Percentiles rank a stretch among this genome's conserved stretches.
These are phyloP conservation scores for Drosophila neocordata DNA, from an alignment of 1,140 invertebrate species.

Conservation along the genomic window DNA sequence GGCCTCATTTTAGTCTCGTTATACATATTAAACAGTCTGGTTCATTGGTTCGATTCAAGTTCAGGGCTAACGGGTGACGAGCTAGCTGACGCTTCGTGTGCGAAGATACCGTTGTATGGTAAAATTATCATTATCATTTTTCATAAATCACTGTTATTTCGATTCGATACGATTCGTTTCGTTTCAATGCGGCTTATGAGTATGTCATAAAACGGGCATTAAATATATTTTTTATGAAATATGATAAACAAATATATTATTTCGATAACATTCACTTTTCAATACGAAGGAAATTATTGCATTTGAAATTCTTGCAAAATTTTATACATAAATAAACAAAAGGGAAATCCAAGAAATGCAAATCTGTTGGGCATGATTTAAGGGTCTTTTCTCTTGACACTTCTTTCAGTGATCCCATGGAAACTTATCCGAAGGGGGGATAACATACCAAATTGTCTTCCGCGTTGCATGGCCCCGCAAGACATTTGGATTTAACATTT, in stretches of 20 bases:
- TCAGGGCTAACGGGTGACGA: constrained; percentile 18
- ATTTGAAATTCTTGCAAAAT: neutral
- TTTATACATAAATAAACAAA: neutral
- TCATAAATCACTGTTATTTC: neutral
- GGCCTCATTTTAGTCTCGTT: constrained; percentile 12
- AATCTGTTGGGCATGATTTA: neutral
- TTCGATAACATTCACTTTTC: neutral
- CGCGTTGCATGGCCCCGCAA: constrained; percentile 27
- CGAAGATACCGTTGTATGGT: constrained; percentile 8
- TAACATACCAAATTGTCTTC: constrained; percentile 38
- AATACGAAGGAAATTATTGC: neutral
- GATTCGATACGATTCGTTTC: no score
- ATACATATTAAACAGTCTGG: constrained; percentile 19
- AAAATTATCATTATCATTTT: constrained; percentile 8
- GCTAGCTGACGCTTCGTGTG: constrained; percentile 2
- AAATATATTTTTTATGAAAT: neutral
- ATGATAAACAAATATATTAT: neutral
- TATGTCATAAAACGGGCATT: neutral
- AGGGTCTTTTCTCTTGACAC: neutral
- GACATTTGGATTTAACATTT: neutral
- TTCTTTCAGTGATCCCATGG: constrained; percentile 1
- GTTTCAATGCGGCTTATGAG: neutral
- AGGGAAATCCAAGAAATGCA: neutral
- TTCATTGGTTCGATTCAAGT: constrained; percentile 11
- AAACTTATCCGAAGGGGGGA: constrained; percentile 34